Percentiles rank a stretch among this genome's conserved stretches.
These are phyloP conservation scores for Camponotus floridanus DNA, from an alignment of 1,140 invertebrate genomes.

Conservation along the genomic window DNA sequence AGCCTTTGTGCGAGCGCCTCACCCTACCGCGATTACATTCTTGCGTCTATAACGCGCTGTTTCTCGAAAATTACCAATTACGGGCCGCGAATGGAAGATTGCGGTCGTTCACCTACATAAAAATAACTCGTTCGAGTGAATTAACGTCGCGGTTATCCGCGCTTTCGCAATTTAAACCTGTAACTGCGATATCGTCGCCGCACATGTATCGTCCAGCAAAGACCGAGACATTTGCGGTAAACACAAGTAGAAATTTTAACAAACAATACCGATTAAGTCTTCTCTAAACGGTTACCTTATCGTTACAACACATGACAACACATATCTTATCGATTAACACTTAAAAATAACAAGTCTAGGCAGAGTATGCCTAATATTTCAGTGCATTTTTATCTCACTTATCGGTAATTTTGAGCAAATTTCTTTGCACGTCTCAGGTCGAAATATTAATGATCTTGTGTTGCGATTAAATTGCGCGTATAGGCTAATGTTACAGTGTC, in stretches of 20 bases:
- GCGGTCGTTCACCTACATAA: constrained; percentile 4
- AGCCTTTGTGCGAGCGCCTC: constrained; percentile 39
- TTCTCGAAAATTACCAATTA: constrained; percentile 51
- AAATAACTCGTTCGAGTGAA: not conserved
- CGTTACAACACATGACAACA: not conserved
- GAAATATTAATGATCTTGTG: not conserved
- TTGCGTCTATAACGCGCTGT: constrained; percentile 33
- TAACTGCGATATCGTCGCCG: not conserved
- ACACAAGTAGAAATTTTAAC: not conserved
- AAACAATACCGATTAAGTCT: not conserved
- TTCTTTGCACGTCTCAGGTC: not conserved
- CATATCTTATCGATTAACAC: not conserved
- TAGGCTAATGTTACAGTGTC: not conserved
- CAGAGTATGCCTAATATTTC: not conserved
- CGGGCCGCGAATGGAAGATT: constrained; percentile 18
- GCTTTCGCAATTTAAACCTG: not conserved
- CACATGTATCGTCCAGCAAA: not conserved
- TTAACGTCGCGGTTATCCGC: constrained; percentile 9
- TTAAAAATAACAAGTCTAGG: not conserved
- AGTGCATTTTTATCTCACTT: not conserved
- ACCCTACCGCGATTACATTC: constrained; percentile 41
- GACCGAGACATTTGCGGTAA: not conserved
- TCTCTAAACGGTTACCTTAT: not conserved
- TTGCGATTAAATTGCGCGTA: not conserved
- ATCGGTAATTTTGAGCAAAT: not conserved